Evolutionary conservation across 2,797 vertebrate species (phyloP), one percentile per base, ranked within the genome.

Genomic region (Pseudotriccus pelzelni): DNA sequence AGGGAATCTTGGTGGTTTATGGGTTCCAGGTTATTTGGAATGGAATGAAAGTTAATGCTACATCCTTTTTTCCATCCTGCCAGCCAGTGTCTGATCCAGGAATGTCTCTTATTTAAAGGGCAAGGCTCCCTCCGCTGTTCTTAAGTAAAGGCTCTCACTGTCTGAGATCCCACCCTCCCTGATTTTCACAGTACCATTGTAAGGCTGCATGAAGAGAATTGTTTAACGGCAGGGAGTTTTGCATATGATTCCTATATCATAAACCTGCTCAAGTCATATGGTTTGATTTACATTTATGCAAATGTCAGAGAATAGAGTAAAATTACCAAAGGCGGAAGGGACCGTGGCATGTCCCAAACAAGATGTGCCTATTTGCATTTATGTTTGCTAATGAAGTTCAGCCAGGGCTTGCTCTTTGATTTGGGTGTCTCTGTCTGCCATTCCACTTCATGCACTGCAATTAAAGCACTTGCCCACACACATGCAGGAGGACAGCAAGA

Each of bases 381-480:
- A 89, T 92, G 89, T 97, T 97, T 95, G 95, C 95, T 98, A 98
- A 98, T 98, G 97, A 97, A 96, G 91, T 94, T 97, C 97, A 98
- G 97, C 89, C 97, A 97, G 84, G 87, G 55, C 92, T 97, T 84
- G 79, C 84, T 97, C 97, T 98, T 97, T 97, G 97, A 98, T 98
- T 97, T 96, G 89, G 86, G 68, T 93, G 80, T 88, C 93, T 97
- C 69, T 90, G 95, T 94, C 95, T 97, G 94, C 96, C 94, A 90
- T 98, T 97, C 95, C 90, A 69, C 93, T 97, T 96, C 47, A 91
- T 94, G 96, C 76, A 64, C 58, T 96, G 79, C 97, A 98, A 97
- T 98, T 97, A 97, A 97, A 96, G 96, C 94, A 84, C 80, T 97
- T 96, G 97, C 96, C 97, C 98, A 97, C 98, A 97, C 96, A 88